These are phyloP conservation scores for Sula dactylatra DNA, from an alignment of 2,113 vertebrate genomes.

Conservation along the genomic window DNA sequence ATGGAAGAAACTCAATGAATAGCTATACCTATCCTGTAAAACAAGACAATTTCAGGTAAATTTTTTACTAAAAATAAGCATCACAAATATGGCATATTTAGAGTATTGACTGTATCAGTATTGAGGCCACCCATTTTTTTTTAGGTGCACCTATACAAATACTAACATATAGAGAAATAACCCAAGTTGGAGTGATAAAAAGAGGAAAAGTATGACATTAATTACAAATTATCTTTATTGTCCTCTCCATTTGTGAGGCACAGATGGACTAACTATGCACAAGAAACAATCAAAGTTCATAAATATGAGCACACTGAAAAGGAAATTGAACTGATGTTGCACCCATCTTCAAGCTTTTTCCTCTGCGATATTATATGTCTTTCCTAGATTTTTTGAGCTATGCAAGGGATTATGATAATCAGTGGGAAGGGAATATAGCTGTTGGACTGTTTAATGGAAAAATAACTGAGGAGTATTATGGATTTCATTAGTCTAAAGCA, in stretches of 20 bases:
- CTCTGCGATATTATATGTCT: background rate
- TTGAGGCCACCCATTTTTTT: background rate
- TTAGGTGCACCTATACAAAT: background rate
- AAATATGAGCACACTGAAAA: background rate
- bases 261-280: background rate
- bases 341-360: background rate
- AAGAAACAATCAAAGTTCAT: background rate
- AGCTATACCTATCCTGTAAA: background rate
- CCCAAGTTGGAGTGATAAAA: background rate
- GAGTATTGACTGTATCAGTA: background rate
- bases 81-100: background rate
- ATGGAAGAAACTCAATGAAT: background rate
- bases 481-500: background rate
- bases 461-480: background rate
- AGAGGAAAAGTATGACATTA: background rate
- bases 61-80: background rate
- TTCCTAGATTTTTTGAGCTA: background rate
- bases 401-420: background rate
- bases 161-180: background rate
- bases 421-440: background rate
- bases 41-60: background rate
- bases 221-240: background rate
- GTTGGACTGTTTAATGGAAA: background rate
- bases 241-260: background rate
- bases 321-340: background rate